Evolutionary conservation across 2,888 invertebrate genomes (phyloP), one percentile per base, ranked within the genome.

Genomic region (Tupiocoris notatus): DNA sequence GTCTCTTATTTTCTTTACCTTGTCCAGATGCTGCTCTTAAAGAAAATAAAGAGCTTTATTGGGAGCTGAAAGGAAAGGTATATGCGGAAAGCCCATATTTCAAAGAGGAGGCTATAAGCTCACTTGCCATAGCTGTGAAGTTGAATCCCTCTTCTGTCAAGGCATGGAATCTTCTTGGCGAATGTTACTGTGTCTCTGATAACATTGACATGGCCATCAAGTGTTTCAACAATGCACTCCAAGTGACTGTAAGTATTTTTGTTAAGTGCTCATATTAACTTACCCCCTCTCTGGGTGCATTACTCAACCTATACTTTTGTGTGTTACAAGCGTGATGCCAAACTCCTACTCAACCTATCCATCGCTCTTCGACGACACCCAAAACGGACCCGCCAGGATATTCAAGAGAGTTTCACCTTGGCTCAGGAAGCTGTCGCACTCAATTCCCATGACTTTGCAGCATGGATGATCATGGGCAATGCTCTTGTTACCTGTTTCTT

Each of bases 121-220:
- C 89, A 67, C 86, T 95, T 63, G 91, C 92, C 66, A 93, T 92
- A 83, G 91, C 95, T 1, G 91, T 95, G 0, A 95, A 95, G 83
- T 85, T 95, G 58, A 91, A 94, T 82, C 93, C 94, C 0, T 90
- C 89, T 80, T 84, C 92, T 74, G 88, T 92, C 0, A 91, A 91
- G 73, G 94, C 94, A 0, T 95, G 95, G 95, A 94, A 94, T 82
- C 92, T 94, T 83, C 86, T 96, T 0, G 95, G 95, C 0, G 94
- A 94, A 83, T 92, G 92, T 82, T 93, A 92, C 83, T 94, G 93
- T 91, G 95, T 95, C 84, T 92, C 92, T 82, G 89, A 91, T 82
- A 92, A 95, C 82, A 85, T 93, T 3, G 87, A 88, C 79, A 91
- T 92, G 81, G 93, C 95, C 0, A 91, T 90, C 82, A 92, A 91